These are phyloP conservation scores for Neodon shergylaensis DNA, from an alignment of 2,113 vertebrate genomes.

Conservation along the genomic window DNA sequence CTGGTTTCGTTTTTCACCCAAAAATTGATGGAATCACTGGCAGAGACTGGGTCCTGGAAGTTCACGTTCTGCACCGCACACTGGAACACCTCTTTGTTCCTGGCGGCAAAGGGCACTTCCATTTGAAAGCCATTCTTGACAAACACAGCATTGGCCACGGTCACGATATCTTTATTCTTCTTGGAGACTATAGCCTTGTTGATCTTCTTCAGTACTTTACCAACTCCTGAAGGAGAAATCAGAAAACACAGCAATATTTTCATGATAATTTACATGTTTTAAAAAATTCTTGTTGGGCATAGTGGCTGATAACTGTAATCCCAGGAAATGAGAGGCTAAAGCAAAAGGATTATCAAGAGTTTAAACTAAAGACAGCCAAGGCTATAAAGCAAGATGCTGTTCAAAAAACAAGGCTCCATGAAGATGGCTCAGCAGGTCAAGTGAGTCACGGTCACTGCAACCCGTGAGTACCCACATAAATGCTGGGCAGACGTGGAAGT, in stretches of 20 bases:
- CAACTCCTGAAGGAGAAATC: conserved; percentile 87
- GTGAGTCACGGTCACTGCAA: no score
- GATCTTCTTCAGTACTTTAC: conserved; percentile 94
- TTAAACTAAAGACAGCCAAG: not conserved
- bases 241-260: conserved; percentile 65
- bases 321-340: not conserved
- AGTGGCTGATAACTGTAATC: not conserved
- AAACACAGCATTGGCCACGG: conserved; percentile 94
- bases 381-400: not conserved
- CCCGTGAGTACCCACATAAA: not conserved
- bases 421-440: not conserved
- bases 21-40: conserved; percentile 91
- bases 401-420: not conserved
- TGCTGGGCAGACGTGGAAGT: not conserved
- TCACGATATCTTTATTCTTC: conserved; percentile 93
- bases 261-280: not conserved
- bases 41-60: conserved; percentile 88
- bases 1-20: conserved; percentile 96
- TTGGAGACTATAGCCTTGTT: conserved; percentile 93
- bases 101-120: conserved; percentile 88
- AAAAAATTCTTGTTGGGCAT: not conserved
- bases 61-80: conserved; percentile 88
- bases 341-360: not conserved
- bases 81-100: conserved; percentile 94
- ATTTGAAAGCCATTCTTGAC: conserved; percentile 89